Evolutionary conservation across 2,113 vertebrate genomes (phyloP).

Genomic region (Corythornis cristatus): DNA sequence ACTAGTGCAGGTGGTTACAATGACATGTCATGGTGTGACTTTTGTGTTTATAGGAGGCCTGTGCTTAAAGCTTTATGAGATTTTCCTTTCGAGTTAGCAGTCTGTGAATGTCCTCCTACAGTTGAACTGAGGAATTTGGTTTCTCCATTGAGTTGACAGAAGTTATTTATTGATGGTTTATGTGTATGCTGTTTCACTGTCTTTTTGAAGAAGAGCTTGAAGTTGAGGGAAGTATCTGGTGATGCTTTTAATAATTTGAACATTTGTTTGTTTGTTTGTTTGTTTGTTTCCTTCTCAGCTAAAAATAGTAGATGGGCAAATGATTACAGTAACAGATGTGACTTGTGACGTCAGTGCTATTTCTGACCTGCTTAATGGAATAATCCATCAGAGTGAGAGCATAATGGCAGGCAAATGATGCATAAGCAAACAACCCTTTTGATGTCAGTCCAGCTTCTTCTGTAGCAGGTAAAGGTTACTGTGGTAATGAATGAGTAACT

Average conservation of each 20-base stretch:
- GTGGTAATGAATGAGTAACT: not conserved
- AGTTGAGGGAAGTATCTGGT: not conserved
- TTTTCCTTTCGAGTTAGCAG: not conserved
- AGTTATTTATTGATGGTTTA: not conserved
- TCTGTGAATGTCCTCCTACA: not conserved
- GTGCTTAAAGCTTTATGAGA: not conserved
- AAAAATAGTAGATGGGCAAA: not conserved
- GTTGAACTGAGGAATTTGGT: not conserved
- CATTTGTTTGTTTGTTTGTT: not conserved
- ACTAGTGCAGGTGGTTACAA: not conserved
- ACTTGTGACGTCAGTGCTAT: slow-evolving; percentile 29
- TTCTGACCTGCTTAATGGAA: slow-evolving; percentile 39
- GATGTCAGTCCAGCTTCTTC: not conserved
- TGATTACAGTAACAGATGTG: slow-evolving; percentile 40
- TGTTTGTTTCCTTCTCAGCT: not conserved
- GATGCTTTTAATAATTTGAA: not conserved
- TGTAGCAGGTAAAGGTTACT: not conserved
- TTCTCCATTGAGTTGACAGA: not conserved
- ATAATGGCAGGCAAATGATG: slow-evolving; percentile 10
- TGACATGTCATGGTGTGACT: not conserved
- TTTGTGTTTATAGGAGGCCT: not conserved
- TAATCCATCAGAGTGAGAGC: slow-evolving; percentile 27
- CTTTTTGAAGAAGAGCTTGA: not conserved
- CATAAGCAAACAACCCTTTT: slow-evolving; percentile 24
- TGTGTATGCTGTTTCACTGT: not conserved